Evolutionary conservation across 2,797 vertebrate species (phyloP).

Genomic region (Pachyuromys duprasi): DNA sequence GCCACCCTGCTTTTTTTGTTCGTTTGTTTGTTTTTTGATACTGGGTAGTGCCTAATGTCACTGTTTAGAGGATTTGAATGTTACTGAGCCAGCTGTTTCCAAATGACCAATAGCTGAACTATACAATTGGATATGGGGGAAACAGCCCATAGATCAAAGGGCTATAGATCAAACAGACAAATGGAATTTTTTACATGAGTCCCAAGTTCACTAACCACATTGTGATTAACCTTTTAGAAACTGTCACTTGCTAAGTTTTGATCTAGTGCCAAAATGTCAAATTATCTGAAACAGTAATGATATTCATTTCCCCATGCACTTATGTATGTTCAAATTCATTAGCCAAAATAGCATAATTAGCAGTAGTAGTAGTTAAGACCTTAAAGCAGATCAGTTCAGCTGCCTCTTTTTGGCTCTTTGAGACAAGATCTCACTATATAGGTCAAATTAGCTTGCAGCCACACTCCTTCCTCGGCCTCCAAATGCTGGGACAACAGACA

Average conservation of each 20-base stretch:
- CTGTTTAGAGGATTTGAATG: conserved; percentile 28
- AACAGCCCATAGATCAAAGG: background rate
- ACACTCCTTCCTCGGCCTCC: background rate
- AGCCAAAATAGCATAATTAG: background rate
- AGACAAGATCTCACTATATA: background rate
- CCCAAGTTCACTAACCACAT: conserved; percentile 26
- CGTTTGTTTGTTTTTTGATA: too few relatives aligned
- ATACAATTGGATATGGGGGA: conserved; percentile 29
- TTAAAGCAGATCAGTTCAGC: background rate
- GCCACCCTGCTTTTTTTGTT: too few relatives aligned
- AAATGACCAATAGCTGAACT: conserved; percentile 25
- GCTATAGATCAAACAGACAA: conserved; percentile 12
- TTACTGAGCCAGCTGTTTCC: conserved; percentile 34
- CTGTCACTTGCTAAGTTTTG: conserved; percentile 4
- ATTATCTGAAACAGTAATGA: conserved; percentile 39
- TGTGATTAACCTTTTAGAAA: conserved; percentile 22
- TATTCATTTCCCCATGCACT: background rate
- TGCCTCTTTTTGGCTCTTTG: background rate
- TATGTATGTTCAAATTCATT: background rate
- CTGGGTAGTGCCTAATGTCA: conserved; percentile 22
- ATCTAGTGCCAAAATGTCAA: background rate
- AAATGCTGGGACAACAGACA: background rate
- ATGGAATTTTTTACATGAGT: conserved; percentile 31
- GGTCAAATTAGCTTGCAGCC: background rate
- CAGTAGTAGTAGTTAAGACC: background rate